Evolutionary conservation across 35 echinoderm and acorn worm species (phyloP).

Genomic region (Nesometra sesokonis): DNA sequence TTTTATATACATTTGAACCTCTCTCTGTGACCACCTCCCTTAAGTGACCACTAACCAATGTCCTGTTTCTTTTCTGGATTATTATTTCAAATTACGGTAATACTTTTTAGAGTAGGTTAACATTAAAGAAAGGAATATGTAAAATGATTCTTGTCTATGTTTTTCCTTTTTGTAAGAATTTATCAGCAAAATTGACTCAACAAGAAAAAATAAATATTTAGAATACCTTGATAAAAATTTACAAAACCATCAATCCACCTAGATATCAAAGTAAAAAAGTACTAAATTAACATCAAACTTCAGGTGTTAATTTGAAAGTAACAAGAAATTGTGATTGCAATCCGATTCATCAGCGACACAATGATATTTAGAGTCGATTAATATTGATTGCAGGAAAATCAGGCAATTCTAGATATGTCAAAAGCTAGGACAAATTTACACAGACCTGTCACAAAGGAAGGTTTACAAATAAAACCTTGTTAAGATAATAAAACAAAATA

Average conservation of each 20-base stretch:
- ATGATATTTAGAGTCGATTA: not conserved
- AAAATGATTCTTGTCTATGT: too few species aligned
- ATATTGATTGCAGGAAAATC: not conserved
- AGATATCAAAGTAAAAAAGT: not conserved
- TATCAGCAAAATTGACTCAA: too few species aligned
- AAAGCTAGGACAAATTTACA: not conserved
- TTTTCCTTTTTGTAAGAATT: too few species aligned
- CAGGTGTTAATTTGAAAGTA: not conserved
- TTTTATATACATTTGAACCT: too few species aligned
- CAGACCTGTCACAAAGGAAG: not conserved
- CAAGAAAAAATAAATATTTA: too few species aligned
- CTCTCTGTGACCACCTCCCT: too few species aligned
- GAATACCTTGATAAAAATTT: not conserved
- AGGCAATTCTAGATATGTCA: not conserved
- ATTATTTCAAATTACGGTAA: too few species aligned
- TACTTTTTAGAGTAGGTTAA: too few species aligned
- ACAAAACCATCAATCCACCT: not conserved
- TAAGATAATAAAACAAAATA: not conserved
- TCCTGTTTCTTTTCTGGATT: too few species aligned
- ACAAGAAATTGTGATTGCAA: not conserved
- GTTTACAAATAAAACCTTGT: not conserved
- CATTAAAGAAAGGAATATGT: too few species aligned
- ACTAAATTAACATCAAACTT: not conserved
- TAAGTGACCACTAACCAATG: too few species aligned
- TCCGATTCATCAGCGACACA: not conserved